phyloP scores from a whole-genome alignment of 2,113 vertebrate genomes.

The Nanorana parkeri region DNA sequence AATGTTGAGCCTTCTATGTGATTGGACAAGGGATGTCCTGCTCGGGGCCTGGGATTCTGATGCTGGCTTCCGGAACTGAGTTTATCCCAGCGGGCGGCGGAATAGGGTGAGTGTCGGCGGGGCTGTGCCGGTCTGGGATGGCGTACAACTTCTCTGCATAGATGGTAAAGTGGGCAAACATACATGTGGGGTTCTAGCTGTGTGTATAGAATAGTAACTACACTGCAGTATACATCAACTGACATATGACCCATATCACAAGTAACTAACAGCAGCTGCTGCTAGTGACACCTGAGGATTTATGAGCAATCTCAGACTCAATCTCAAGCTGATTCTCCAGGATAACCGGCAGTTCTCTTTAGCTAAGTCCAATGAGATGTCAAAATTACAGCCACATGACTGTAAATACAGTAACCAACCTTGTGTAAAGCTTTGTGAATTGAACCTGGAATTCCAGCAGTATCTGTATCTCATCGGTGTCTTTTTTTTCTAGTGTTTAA shows the following conservation, averaged over 20 bases:
- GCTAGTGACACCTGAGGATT: too few species aligned
- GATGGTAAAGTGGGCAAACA: neutral
- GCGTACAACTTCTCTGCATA: neutral
- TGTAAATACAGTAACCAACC: too few species aligned
- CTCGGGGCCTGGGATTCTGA: slow-evolving; percentile 26
- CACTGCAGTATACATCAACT: neutral
- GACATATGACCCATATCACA: too few species aligned
- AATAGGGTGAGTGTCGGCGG: slow-evolving; percentile 14
- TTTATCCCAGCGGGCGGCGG: neutral
- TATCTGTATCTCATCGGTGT: neutral
- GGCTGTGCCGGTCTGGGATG: neutral
- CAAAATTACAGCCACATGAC: too few species aligned
- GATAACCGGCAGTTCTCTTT: too few species aligned
- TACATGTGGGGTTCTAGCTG: neutral
- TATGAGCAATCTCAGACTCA: too few species aligned
- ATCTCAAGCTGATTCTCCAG: too few species aligned
- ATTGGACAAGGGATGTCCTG: slow-evolving; percentile 23
- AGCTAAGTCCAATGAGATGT: too few species aligned
- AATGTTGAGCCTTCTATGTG: neutral
- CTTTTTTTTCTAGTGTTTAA: slow-evolving; percentile 3
- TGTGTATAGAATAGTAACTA: neutral
- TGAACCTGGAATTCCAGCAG: too few species aligned
- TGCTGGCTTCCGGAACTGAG: slow-evolving; percentile 29
- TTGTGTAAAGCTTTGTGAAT: too few species aligned
- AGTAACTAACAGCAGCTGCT: too few species aligned